These are phyloP conservation scores for Dendrocincla fuliginosa DNA, from an alignment of 2,797 vertebrate genomes.

Conservation along the genomic window DNA sequence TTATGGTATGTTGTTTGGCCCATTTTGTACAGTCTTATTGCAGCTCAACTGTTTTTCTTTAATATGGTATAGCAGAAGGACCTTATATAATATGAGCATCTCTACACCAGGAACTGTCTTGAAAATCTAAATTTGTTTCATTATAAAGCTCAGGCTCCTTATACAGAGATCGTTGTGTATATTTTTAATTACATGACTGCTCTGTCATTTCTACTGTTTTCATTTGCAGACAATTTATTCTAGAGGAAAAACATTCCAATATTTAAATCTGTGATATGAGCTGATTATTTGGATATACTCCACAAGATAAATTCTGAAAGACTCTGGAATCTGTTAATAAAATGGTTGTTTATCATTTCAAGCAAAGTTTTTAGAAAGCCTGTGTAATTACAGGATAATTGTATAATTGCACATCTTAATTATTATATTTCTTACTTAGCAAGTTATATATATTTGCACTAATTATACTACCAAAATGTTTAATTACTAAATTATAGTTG, in stretches of 20 bases:
- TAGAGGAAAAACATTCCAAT: not conserved
- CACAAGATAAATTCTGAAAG: not conserved
- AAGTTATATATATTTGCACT: slow-evolving; percentile 57
- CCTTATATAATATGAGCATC: not conserved
- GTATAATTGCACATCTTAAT: slow-evolving; percentile 57
- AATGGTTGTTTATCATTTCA: not conserved
- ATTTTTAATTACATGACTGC: not conserved
- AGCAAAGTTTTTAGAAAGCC: slow-evolving; percentile 23
- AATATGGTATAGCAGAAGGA: not conserved
- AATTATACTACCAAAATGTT: slow-evolving; percentile 54
- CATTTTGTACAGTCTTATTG: not conserved
- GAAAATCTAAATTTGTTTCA: not conserved
- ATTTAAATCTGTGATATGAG: not conserved
- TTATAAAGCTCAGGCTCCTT: not conserved
- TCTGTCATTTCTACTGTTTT: not conserved
- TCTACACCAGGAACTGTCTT: not conserved
- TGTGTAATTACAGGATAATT: slow-evolving; percentile 59
- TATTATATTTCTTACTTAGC: slow-evolving; percentile 41
- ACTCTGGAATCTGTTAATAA: not conserved
- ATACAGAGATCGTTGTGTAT: not conserved
- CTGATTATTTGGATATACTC: not conserved
- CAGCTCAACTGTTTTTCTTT: not conserved
- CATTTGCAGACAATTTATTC: not conserved
- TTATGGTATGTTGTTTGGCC: not conserved
- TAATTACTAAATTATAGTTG: slow-evolving; percentile 52